Evolutionary conservation across 1,140 invertebrate genomes (phyloP).

Genomic region (Orius laevigatus): DNA sequence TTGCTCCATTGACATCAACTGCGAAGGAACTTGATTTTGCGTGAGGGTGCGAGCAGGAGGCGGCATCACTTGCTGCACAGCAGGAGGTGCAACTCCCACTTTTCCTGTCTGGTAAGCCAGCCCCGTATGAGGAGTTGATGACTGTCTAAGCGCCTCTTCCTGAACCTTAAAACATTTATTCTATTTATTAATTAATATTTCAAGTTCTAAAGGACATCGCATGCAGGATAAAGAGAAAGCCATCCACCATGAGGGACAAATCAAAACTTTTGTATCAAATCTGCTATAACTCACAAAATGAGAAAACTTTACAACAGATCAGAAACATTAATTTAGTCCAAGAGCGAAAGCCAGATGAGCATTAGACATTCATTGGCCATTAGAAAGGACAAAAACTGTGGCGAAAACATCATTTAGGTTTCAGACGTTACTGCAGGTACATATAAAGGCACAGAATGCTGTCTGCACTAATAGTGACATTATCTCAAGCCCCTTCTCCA

Average conservation of each 20-base stretch:
- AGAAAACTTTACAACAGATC: too few species aligned
- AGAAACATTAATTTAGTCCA: too few species aligned
- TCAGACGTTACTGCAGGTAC: too few species aligned
- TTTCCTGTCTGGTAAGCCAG: conserved; percentile 39
- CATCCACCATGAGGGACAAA: neutral
- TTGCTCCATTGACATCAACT: conserved; percentile 46
- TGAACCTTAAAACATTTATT: conserved; percentile 41
- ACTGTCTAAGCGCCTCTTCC: conserved; percentile 73
- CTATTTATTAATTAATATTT: conserved; percentile 3
- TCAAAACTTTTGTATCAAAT: too few species aligned
- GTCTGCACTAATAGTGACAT: too few species aligned
- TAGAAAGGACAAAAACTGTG: too few species aligned
- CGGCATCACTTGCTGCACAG: conserved; percentile 42
- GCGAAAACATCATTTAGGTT: too few species aligned
- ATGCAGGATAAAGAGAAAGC: neutral
- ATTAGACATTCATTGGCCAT: too few species aligned
- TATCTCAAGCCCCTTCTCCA: too few species aligned
- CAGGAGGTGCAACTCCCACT: conserved; percentile 37
- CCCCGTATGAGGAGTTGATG: conserved; percentile 43
- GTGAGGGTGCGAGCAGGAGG: conserved; percentile 33
- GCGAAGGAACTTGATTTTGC: conserved; percentile 21
- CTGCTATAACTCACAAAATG: too few species aligned
- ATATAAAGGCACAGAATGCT: too few species aligned
- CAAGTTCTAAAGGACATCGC: neutral
- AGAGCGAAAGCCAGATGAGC: too few species aligned